phyloP scores from a whole-genome alignment of 2,888 invertebrate genomes.

The Ichneumoninae sp. region DNA sequence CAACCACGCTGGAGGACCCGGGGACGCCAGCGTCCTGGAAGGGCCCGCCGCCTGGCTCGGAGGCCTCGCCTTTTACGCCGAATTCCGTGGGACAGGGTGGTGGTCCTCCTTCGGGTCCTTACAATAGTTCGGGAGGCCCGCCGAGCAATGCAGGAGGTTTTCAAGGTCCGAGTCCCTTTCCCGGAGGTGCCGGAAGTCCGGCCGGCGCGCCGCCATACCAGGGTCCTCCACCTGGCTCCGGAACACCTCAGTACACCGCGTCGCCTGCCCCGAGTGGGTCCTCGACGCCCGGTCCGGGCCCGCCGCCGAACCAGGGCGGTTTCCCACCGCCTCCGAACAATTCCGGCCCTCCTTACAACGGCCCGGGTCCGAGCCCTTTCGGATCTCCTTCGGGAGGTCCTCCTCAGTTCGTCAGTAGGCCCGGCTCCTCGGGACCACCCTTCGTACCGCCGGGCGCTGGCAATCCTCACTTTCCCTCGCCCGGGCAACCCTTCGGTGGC shows the following conservation, averaged over 20 bases:
- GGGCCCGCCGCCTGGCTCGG: conserved; percentile 89
- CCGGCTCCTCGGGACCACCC: conserved; percentile 89
- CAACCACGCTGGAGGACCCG: conserved; percentile 91
- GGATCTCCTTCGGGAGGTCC: conserved; percentile 89
- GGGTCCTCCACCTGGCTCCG: conserved; percentile 90
- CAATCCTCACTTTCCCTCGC: conserved; percentile 88
- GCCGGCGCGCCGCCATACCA: conserved; percentile 90
- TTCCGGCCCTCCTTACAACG: conserved; percentile 88
- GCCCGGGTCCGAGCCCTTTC: conserved; percentile 89
- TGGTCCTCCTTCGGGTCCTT: conserved; percentile 85
- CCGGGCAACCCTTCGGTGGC: conserved; percentile 87
- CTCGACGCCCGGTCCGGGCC: conserved; percentile 92
- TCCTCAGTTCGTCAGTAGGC: conserved; percentile 88
- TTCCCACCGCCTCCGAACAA: conserved; percentile 83
- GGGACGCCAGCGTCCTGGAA: conserved; percentile 90
- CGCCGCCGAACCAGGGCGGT: conserved; percentile 86
- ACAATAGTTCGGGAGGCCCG: conserved; percentile 84
- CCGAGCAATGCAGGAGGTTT: conserved; percentile 86
- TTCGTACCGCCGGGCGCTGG: conserved; percentile 89
- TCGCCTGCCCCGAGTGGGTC: conserved; percentile 93
- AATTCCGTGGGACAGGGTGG: conserved; percentile 86
- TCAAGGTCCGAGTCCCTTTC: conserved; percentile 86
- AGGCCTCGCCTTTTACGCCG: conserved; percentile 88
- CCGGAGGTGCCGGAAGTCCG: conserved; percentile 91
- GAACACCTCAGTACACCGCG: conserved; percentile 93